Conservation (phyloP, 2,797 vertebrate genomes). For the Dermochelys coriacea region DNA sequence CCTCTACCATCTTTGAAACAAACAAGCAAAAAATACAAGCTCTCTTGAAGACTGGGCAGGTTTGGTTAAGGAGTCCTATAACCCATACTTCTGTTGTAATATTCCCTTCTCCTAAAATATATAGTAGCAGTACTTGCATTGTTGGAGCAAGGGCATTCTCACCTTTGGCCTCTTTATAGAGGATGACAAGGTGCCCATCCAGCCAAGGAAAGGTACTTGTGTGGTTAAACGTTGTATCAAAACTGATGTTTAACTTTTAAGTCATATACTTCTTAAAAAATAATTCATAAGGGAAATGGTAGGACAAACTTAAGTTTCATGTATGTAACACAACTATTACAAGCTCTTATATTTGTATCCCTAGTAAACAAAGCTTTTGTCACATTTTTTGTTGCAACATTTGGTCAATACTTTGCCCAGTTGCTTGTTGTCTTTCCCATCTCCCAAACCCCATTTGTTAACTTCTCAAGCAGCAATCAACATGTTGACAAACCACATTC, state of each 20-base stretch:
- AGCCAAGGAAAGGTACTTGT: background rate
- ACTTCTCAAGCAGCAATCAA: background rate
- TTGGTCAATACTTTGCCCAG: background rate
- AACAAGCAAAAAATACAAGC: background rate
- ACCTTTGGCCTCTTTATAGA: background rate
- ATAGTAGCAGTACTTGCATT: background rate
- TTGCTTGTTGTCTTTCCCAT: background rate
- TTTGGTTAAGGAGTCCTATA: background rate
- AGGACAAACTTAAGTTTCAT: background rate
- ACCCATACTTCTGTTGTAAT: background rate
- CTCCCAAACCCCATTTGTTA: background rate
- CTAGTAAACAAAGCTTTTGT: background rate
- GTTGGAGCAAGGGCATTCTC: background rate
- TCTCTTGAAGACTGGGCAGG: background rate
- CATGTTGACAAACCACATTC: background rate
- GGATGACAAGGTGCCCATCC: background rate
- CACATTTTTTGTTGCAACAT: background rate
- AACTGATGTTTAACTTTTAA: background rate
- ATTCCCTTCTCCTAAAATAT: background rate
- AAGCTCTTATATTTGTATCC: background rate
- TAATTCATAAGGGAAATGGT: background rate
- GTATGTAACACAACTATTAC: background rate
- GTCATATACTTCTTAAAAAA: background rate
- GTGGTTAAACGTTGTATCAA: fast-evolving
- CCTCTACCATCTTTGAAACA: background rate